Evolutionary conservation across 2,888 invertebrate species (phyloP).

Genomic region (Diarsia dahlii): DNA sequence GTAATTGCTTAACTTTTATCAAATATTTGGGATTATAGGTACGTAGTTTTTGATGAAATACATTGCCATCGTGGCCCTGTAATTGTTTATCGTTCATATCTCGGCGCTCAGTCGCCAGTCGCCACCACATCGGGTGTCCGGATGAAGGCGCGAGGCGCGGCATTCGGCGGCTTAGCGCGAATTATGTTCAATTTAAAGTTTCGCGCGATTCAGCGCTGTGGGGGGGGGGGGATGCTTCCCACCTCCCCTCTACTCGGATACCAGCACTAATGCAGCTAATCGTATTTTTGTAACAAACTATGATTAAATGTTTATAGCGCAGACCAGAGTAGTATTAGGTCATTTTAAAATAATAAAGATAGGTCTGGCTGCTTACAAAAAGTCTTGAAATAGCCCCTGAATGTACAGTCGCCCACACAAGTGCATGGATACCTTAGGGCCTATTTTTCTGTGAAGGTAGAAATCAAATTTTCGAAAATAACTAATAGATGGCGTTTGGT

Average conservation of each 20-base stretch:
- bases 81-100: not conserved
- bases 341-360: not conserved
- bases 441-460: no score
- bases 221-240: not conserved
- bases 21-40: no score
- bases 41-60: not conserved
- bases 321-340: not conserved
- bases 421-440: no score
- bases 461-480: no score
- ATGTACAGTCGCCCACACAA: no score
- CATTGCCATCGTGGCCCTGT: not conserved
- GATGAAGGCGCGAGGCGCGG: slow-evolving; percentile 15
- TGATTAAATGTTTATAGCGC: not conserved
- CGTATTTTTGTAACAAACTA: slow-evolving; percentile 35
- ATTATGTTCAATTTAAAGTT: slow-evolving; percentile 73
- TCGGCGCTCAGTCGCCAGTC: slow-evolving; percentile 12
- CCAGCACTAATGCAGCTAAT: slow-evolving; percentile 30
- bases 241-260: slow-evolving; percentile 6
- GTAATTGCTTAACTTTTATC: not conserved
- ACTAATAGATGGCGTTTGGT: no score
- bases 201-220: slow-evolving; percentile 36
- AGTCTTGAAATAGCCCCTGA: no score
- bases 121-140: slow-evolving; percentile 4
- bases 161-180: slow-evolving; percentile 64
- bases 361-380: no score